Conservation (phyloP, 2,888 invertebrate species). For the Biston betularia region DNA sequence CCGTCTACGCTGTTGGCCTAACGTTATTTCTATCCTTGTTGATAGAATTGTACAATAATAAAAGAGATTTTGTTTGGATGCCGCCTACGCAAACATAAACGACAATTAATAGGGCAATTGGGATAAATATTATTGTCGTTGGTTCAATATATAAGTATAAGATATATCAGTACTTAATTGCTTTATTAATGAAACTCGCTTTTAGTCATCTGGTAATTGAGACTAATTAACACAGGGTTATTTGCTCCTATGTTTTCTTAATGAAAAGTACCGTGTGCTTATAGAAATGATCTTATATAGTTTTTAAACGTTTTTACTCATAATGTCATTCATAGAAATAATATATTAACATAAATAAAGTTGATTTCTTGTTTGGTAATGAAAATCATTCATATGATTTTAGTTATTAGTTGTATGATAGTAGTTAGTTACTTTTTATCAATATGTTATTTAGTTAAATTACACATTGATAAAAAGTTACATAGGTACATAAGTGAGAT, state of each 20-base stretch:
- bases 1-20: neutral
- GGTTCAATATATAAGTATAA: conserved; percentile 3
- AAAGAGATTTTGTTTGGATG: conserved; percentile 10
- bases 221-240: neutral
- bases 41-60: neutral
- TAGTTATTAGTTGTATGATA: too few relatives aligned
- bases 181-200: conserved; percentile 1
- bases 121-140: conserved; percentile 27
- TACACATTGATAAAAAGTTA: too few relatives aligned
- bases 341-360: too few relatives aligned
- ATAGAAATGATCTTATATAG: too few relatives aligned
- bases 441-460: too few relatives aligned
- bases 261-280: neutral
- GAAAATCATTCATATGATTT: too few relatives aligned
- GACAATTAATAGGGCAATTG: conserved; percentile 10
- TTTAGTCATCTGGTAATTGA: neutral
- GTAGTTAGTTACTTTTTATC: too few relatives aligned
- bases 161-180: neutral
- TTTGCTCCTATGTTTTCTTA: neutral
- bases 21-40: neutral
- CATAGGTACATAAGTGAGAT: too few relatives aligned
- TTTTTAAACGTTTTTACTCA: too few relatives aligned
- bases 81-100: conserved; percentile 30
- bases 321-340: too few relatives aligned
- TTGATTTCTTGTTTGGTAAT: too few relatives aligned